phyloP scores from a whole-genome alignment of 1,140 invertebrate genomes.

The Mesaphorura yosii region DNA sequence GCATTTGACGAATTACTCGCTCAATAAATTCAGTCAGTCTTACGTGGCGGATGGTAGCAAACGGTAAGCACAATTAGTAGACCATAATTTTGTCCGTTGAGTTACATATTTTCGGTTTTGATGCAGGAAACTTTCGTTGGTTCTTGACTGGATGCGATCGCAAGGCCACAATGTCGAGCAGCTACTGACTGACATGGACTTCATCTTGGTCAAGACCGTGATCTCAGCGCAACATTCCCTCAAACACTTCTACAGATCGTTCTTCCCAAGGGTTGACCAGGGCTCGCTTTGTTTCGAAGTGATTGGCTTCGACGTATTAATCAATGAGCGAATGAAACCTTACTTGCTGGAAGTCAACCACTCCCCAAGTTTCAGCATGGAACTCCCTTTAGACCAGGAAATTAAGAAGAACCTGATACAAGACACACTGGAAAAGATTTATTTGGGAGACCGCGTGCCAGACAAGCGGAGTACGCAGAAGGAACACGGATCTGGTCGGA shows the following conservation, averaged over 20 bases:
- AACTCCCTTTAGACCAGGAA: slow-evolving; percentile 39
- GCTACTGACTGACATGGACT: slow-evolving; percentile 69
- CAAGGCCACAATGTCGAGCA: slow-evolving; percentile 55
- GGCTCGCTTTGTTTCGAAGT: slow-evolving; percentile 80
- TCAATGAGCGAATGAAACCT: slow-evolving; percentile 73
- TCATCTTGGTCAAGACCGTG: slow-evolving; percentile 78
- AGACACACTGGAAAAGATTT: slow-evolving; percentile 39
- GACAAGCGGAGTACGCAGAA: too few relatives aligned
- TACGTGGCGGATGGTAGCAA: slow-evolving; percentile 25
- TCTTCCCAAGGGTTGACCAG: slow-evolving; percentile 69
- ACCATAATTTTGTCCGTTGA: too few relatives aligned
- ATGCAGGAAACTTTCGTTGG: slow-evolving; percentile 18
- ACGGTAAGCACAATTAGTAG: slow-evolving; percentile 8
- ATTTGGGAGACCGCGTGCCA: slow-evolving; percentile 42
- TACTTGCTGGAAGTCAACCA: slow-evolving; percentile 66
- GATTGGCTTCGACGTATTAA: slow-evolving; percentile 72
- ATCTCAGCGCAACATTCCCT: slow-evolving; percentile 69
- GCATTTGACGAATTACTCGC: slow-evolving; percentile 94
- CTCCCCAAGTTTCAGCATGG: slow-evolving; percentile 41
- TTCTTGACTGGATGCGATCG: slow-evolving; percentile 14
- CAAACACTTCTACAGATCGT: slow-evolving; percentile 69
- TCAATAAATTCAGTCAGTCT: slow-evolving; percentile 64
- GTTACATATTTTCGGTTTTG: not conserved
- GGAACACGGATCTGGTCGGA: too few relatives aligned
- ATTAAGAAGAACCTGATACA: slow-evolving; percentile 40